Evolutionary conservation across 53 echinoderm and acorn worm genomes (phyloP).

Genomic region (Echinometra lucunter): DNA sequence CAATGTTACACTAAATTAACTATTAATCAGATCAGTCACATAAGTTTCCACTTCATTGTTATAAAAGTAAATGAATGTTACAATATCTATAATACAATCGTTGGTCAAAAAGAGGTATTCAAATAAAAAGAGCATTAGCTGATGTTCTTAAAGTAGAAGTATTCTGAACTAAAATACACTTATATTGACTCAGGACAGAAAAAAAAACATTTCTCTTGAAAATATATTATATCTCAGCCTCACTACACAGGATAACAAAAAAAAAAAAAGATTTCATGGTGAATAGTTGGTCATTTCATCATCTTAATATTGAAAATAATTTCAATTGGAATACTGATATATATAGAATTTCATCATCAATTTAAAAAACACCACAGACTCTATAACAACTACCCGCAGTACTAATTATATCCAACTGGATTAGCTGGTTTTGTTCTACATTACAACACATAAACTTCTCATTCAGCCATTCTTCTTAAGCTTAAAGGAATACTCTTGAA

Average conservation of each 20-base stretch:
- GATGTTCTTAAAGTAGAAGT: conserved; percentile 53
- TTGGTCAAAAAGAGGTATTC: conserved; percentile 63
- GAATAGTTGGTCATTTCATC: conserved; percentile 63
- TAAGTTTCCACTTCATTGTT: conserved; percentile 10
- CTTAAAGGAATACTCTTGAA: conserved; percentile 24
- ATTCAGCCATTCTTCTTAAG: conserved; percentile 51
- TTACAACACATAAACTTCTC: conserved; percentile 21
- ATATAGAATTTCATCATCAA: conserved; percentile 62
- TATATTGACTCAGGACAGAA: conserved; percentile 43
- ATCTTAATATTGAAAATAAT: conserved; percentile 33
- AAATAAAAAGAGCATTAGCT: conserved; percentile 27
- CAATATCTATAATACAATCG: conserved; percentile 18
- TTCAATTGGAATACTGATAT: conserved; percentile 69
- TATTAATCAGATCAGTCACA: not conserved
- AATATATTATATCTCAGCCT: conserved; percentile 64
- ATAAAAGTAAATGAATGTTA: conserved; percentile 51
- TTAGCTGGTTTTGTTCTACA: not conserved
- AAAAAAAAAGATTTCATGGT: conserved; percentile 39
- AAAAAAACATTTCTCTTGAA: conserved; percentile 44
- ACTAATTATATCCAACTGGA: conserved; percentile 56
- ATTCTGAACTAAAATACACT: conserved; percentile 15
- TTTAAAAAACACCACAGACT: conserved; percentile 39
- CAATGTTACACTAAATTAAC: not conserved
- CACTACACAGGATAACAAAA: not conserved
- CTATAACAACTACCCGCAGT: conserved; percentile 68